Evolutionary conservation across 2,113 vertebrate species (phyloP), one percentile per base, ranked within the genome.

Genomic region (Daubentonia madagascariensis): DNA sequence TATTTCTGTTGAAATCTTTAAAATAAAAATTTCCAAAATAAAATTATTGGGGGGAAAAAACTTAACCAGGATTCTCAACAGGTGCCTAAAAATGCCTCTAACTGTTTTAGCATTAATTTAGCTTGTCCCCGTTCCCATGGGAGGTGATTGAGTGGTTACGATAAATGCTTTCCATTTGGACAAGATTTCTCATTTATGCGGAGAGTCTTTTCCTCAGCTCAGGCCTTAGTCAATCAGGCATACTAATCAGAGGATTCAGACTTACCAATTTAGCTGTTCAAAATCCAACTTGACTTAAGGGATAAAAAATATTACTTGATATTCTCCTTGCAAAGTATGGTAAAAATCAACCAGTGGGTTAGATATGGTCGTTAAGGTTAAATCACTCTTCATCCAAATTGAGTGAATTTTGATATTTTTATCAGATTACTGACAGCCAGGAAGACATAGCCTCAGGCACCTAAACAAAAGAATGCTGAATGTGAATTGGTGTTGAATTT

Each of bases 321-420:
- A 94, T 67, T 97, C 72, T 95, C 45, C 45, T 12, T 50, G 14
- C 10, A 75, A 86, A 91, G 1, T 61, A 72, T n/a, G 17, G 28
- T 65, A 40, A 83, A 93, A 90, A 89, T 80, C 94, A 96, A 48
- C 23, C 9, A 54, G 3, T 35, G 3, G 11, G 5, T 67, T 91
- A 6, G 22, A 40, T 81, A 20, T 57, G 48, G 40, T 91, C 48
- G 25, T 96, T 72, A n/a, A 1, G 14, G 28, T 87, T 61, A 88
- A 97, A 96, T 90, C 28, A 37, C 20, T 97, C 61, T 95, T 89
- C 35, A 94, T 76, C 65, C n/a, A 85, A 78, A 52, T 65, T 57
- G 87, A 89, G 63, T 88, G 83, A 89, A 40, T 88, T 88, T 85
- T 91, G 28, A 32, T 91, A 57, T 85, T 94, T 95, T 93, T 89